These are phyloP conservation scores for Ictidomys tridecemlineatus DNA, from an alignment of 2,113 vertebrate species.

Conservation along the genomic window DNA sequence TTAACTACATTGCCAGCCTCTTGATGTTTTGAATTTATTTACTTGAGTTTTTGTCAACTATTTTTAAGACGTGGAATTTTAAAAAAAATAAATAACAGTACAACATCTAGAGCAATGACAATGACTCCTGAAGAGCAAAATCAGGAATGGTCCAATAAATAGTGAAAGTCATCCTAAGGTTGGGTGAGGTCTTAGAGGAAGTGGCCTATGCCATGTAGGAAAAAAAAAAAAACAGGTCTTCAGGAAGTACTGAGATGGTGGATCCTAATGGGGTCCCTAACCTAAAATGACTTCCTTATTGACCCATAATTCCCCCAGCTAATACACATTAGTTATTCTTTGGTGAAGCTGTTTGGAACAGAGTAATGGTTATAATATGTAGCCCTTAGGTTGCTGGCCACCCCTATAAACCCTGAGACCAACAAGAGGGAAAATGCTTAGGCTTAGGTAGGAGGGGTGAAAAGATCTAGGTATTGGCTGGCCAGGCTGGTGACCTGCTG, in stretches of 20 bases:
- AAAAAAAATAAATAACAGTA: background rate
- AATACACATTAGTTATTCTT: background rate
- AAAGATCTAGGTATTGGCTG: background rate
- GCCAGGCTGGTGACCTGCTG: background rate
- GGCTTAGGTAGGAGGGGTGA: background rate
- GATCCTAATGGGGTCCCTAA: background rate
- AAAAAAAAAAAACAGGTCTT: background rate
- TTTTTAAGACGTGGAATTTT: constrained; percentile 24
- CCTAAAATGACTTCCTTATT: background rate
- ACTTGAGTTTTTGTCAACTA: background rate
- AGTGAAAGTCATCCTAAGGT: background rate
- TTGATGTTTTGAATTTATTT: constrained; percentile 25
- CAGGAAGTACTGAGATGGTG: background rate
- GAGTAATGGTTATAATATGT: background rate
- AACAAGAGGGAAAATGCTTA: background rate
- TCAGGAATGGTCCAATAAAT: background rate
- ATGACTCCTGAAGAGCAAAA: background rate
- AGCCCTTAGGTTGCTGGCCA: background rate
- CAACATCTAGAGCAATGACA: background rate
- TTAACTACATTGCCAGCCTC: background rate
- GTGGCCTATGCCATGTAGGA: background rate
- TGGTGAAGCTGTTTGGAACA: background rate
- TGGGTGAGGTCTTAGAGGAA: background rate
- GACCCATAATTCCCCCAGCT: background rate
- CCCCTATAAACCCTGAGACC: background rate